Base-by-base conservation (phyloP, 2,113 vertebrate genomes). In the Osmerus eperlanus region DNA sequence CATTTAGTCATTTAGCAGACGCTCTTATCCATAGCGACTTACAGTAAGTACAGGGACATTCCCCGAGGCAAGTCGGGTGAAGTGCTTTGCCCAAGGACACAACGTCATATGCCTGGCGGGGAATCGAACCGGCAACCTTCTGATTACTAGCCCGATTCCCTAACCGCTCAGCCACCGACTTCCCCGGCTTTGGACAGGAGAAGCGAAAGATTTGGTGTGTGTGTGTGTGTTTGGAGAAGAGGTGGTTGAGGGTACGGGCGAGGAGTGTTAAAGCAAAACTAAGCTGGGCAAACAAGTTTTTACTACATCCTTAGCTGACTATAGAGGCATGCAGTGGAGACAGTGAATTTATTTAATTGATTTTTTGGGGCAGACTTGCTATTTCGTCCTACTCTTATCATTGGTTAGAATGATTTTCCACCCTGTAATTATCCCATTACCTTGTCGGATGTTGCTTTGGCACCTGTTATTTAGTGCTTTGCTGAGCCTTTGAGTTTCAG, bases 111-210 rank as follows among this genome's bases (percentile, higher is more conserved):
- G n/a, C n/a, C n/a, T n/a, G n/a, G n/a, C n/a, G n/a, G n/a, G n/a
- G n/a, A n/a, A n/a, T n/a, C n/a, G n/a, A n/a, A n/a, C n/a, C n/a
- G n/a, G n/a, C n/a, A n/a, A n/a, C n/a, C n/a, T n/a, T n/a, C n/a
- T n/a, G n/a, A n/a, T n/a, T n/a, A n/a, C n/a, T n/a, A n/a, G n/a
- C n/a, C n/a, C n/a, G n/a, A n/a, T n/a, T n/a, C n/a, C n/a, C n/a
- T n/a, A n/a, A n/a, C n/a, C n/a, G n/a, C n/a, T n/a, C n/a, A n/a
- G n/a, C n/a, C n/a, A n/a, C n/a, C n/a, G n/a, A n/a, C n/a, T n/a
- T n/a, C n/a, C n/a, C n/a, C n/a, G n/a, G n/a, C 76, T 63, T 61
- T 56, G 73, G 78, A 76, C 84, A 70, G 76, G 12, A 61, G 53
- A 86, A 7, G 68, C 21, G 18, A 4, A 65, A 65, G 9, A 41